Base-by-base conservation (phyloP, 2,888 invertebrate species). In the Sylvicola fuscatus region DNA sequence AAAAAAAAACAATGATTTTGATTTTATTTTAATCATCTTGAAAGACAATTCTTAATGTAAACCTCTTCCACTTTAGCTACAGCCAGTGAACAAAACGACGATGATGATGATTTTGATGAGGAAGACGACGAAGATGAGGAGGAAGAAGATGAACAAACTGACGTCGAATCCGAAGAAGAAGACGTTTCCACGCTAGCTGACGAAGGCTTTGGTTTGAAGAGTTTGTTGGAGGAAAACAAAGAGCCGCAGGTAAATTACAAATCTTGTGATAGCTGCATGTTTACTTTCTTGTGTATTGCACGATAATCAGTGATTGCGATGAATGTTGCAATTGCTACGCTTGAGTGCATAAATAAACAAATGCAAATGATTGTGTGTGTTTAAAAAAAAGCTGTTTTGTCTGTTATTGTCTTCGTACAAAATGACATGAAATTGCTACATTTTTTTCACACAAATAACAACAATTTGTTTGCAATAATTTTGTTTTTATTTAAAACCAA, bases 121-220 rank as follows among this genome's bases (percentile, higher is more conserved):
- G 54, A 53, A 26, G 49, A 49, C 14, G 47, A 49, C 7, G 14
- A 13, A 33, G 48, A 48, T 15, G 40, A 37, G 13, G 46, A 46
- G 17, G 44, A 43, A 10, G 54, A 51, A 3, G 51, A 49, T 48
- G 50, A 1, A 48, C 46, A 3, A 49, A 53, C 30, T 45, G 48
- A 17, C 6, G 45, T 49, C 26, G 49, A 47, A 13, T 52, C 13
- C 41, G 47, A 56, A 42, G 26, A 37, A 15, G 37, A 37, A 48
- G 53, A 38, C 1, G 49, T 48, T 2, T n/a, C n/a, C n/a, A 49
- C 42, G 8, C 42, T 40, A n/a, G 37, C 40, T 5, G 42, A 40
- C 2, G 59, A 62, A 15, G 63, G 63, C 34, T 54, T 65, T 34
- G 70, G 69, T 27, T 54, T 72, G 2, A 68, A 71, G 47, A 65